These are phyloP conservation scores for Bellardia bayeri DNA, from an alignment of 2,888 invertebrate genomes.

Conservation along the genomic window DNA sequence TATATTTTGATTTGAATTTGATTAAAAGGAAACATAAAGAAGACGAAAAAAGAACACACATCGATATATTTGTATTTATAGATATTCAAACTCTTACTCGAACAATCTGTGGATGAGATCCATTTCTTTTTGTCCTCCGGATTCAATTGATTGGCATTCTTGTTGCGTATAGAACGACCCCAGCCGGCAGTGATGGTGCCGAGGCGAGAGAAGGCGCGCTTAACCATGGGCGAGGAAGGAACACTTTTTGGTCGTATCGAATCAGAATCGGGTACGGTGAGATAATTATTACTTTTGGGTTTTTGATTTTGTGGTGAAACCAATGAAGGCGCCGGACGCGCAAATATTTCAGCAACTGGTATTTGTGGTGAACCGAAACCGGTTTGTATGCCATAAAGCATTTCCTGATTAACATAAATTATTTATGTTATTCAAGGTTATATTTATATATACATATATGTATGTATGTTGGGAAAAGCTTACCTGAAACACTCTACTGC, in stretches of 20 bases:
- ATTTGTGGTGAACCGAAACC: slow-evolving; percentile 97
- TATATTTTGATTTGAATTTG: slow-evolving; percentile 49
- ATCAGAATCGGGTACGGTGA: slow-evolving; percentile 96
- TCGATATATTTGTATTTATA: slow-evolving; percentile 82
- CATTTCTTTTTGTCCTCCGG: slow-evolving; percentile 96
- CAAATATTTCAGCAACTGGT: slow-evolving; percentile 94
- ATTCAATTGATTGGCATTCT: slow-evolving; percentile 91
- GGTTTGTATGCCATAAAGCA: slow-evolving; percentile 97
- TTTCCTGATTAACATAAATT: slow-evolving; percentile 86
- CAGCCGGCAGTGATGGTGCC: slow-evolving; percentile 96
- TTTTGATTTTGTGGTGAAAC: slow-evolving; percentile 94
- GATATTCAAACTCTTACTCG: slow-evolving; percentile 87
- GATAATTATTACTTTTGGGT: slow-evolving; percentile 95
- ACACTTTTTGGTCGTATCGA: slow-evolving; percentile 95
- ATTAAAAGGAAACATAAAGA: slow-evolving; percentile 70
- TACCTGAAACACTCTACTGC: slow-evolving; percentile 89
- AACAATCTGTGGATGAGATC: slow-evolving; percentile 96
- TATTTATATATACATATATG: too few relatives aligned
- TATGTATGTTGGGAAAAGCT: slow-evolving; percentile 23
- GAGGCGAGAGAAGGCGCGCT: slow-evolving; percentile 94
- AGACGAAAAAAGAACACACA: slow-evolving; percentile 77
- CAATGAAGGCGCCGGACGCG: slow-evolving; percentile 93
- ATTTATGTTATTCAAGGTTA: too few relatives aligned
- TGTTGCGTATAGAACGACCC: slow-evolving; percentile 94
- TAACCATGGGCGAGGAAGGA: slow-evolving; percentile 97